Evolutionary conservation across 1,140 invertebrate species (phyloP), one percentile per base, ranked within the genome.

Genomic region (Drosophila fuyamai): DNA sequence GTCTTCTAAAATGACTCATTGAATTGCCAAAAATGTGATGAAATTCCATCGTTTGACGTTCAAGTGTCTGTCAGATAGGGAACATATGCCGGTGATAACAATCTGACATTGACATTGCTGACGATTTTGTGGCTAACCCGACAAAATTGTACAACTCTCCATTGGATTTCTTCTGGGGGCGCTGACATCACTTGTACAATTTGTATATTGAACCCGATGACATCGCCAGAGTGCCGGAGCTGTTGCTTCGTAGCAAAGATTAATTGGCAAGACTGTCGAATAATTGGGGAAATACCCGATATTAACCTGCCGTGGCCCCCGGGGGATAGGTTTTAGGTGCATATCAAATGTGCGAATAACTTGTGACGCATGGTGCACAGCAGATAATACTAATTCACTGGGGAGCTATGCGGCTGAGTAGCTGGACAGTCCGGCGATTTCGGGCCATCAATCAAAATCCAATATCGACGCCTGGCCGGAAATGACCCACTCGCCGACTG

Each of bases 281-380:
- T 76, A 76, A 76, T 76, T 76, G 73, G 73, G 73, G 72, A 76
- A 76, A 76, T 76, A 76, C 72, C 73, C 73, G 43, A 75, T 76
- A 76, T 76, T 76, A 76, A 76, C 73, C 73, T 46, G 47, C 18
- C 29, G 13, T 59, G 56, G 36, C 44, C 56, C 23, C 23, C n/a
- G 44, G 66, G 43, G 41, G 48, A 50, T 74, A 41, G 35, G 54
- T 35, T 36, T 46, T 59, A 58, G 62, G 47, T 76, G 73, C 73
- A 76, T 76, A 44, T 35, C 71, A 58, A 76, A 76, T 76, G 59
- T 13, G 60, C 41, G 72, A 76, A 76, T 66, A 58, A 59, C 53
- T 76, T 66, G 47, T 68, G 65, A 68, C 65, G 65, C 65, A 68
- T 53, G 23, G 23, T 66, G 9, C 29, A 23, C 58, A 43, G 9